These are phyloP conservation scores for Amphimedon queenslandica DNA, from an alignment of 37 sponge, comb jelly and placozoan genomes.

Conservation along the genomic window DNA sequence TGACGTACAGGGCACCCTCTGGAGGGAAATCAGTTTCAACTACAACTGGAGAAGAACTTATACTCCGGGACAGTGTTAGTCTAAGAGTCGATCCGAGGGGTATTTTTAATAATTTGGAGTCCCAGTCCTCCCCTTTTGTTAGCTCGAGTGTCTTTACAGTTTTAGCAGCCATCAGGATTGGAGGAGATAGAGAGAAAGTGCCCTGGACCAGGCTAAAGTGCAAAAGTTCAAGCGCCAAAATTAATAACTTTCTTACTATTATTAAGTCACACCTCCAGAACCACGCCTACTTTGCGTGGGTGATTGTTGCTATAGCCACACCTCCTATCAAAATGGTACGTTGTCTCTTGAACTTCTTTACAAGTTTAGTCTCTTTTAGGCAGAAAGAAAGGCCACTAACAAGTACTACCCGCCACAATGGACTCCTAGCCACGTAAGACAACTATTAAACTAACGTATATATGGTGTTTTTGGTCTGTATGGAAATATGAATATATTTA, in stretches of 20 bases:
- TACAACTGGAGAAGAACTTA: constrained; percentile 41
- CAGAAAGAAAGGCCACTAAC: constrained; percentile 94
- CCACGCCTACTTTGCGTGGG: no score
- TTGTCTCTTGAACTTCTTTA: no score
- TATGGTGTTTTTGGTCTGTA: no score
- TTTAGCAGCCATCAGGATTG: no score
- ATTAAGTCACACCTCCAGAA: constrained; percentile 1
- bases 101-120: constrained; percentile 62
- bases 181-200: no score
- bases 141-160: constrained; percentile 62
- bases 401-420: constrained; percentile 99
- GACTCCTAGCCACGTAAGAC: constrained; percentile 79
- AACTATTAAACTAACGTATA: no score
- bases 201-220: neutral
- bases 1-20: constrained; percentile 37
- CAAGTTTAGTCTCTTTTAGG: no score
- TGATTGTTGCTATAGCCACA: no score
- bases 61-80: constrained; percentile 50
- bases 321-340: no score
- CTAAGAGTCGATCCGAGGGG: constrained; percentile 56
- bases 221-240: no score
- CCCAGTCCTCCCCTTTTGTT: constrained; percentile 13
- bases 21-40: constrained; percentile 70
- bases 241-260: no score
- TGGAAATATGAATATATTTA: no score